phyloP scores from a whole-genome alignment of 2,888 invertebrate species.

The Carcina quercana region DNA sequence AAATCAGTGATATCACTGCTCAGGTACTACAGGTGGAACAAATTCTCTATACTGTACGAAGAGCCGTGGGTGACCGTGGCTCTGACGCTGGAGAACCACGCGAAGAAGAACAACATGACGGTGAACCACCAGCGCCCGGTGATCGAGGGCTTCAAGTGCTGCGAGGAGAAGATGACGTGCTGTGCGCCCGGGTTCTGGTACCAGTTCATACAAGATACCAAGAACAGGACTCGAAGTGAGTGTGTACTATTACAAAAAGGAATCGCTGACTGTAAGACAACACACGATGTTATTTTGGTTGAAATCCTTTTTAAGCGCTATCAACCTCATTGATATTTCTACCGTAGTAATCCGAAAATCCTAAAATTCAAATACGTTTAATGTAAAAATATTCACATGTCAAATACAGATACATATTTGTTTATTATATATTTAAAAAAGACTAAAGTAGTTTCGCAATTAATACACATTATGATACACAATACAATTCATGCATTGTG shows the following conservation, averaged over 20 bases:
- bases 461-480: too few species aligned
- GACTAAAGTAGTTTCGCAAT: too few species aligned
- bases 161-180: constrained; percentile 82
- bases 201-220: constrained; percentile 88
- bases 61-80: constrained; percentile 89
- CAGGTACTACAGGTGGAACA: constrained; percentile 93
- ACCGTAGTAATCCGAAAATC: too few species aligned
- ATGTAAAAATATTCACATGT: too few species aligned
- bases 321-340: too few species aligned
- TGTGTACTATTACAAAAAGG: constrained; percentile 18
- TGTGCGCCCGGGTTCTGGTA: constrained; percentile 89
- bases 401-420: too few species aligned
- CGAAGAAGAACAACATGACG: constrained; percentile 84
- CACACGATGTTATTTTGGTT: not conserved
- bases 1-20: constrained; percentile 95
- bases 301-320: too few species aligned
- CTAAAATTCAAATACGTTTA: too few species aligned
- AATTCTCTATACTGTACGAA: constrained; percentile 92
- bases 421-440: too few species aligned
- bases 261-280: not conserved
- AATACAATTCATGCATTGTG: too few species aligned
- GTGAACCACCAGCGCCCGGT: constrained; percentile 85
- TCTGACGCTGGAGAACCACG: constrained; percentile 84
- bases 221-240: constrained; percentile 88
- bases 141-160: constrained; percentile 83